Percentiles rank a stretch among this genome's conserved stretches.
Evolutionary conservation across 1,140 invertebrate species (phyloP).

Genomic region (Parasteatoda tepidariorum): DNA sequence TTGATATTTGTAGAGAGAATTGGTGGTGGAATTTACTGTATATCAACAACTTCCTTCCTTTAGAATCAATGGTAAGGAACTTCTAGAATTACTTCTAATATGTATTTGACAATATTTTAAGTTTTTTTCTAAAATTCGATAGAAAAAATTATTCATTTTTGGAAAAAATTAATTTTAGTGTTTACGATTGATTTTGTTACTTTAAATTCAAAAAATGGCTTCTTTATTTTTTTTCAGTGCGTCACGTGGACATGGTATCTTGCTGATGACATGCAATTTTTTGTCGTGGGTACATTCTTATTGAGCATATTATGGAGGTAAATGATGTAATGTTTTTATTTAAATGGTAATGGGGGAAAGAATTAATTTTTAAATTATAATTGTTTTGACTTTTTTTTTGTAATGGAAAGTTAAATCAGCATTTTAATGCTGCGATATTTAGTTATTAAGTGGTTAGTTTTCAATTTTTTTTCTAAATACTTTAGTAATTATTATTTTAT

Average conservation of each 20-base stretch:
- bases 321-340: neutral
- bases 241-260: constrained; percentile 47
- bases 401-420: no score
- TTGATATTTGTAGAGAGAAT: constrained; percentile 62
- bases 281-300: neutral
- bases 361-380: neutral
- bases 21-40: constrained; percentile 66
- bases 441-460: no score
- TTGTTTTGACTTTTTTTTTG: no score
- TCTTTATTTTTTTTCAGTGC: constrained; percentile 52
- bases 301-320: constrained; percentile 32
- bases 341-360: neutral
- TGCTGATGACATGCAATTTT: constrained; percentile 55
- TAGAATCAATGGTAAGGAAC: constrained; percentile 31
- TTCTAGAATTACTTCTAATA: neutral
- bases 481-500: no score
- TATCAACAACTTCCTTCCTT: constrained; percentile 64
- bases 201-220: no score
- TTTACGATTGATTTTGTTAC: no score
- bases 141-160: neutral
- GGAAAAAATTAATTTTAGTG: no score
- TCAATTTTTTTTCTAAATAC: no score
- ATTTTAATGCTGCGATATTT: no score
- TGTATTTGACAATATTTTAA: neutral
- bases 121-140: neutral